Conservation (phyloP, 2,113 vertebrate genomes). For the Numida meleagris region DNA sequence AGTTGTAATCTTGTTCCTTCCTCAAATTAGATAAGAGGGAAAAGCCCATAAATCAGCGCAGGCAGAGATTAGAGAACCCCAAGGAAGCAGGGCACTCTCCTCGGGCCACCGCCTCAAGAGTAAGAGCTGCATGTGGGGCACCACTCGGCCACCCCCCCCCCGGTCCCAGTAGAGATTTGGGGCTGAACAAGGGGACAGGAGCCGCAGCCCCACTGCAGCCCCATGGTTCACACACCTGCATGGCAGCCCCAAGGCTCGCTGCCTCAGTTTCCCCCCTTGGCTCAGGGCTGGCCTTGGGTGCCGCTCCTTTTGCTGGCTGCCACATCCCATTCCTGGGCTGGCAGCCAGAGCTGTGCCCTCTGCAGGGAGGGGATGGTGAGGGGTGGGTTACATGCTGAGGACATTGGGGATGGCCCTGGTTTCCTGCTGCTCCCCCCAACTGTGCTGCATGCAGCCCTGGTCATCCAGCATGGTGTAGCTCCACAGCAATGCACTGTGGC, state of each 20-base stretch:
- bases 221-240: background rate
- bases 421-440: fast-evolving
- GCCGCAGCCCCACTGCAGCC: too few species aligned
- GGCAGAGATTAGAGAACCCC: background rate
- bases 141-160: background rate
- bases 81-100: background rate
- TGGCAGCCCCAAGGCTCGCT: background rate
- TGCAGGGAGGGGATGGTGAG: background rate
- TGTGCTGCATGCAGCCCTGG: background rate
- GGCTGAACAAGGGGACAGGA: background rate
- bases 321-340: background rate
- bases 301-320: background rate
- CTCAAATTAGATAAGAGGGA: slow-evolving; percentile 41
- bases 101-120: background rate
- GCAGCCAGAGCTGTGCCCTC: fast-evolving
- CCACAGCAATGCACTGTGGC: background rate
- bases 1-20: slow-evolving; percentile 56
- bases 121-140: background rate
- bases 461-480: background rate
- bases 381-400: fast-evolving
- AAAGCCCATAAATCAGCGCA: slow-evolving; percentile 29
- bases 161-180: fast-evolving
- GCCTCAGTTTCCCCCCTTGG: background rate
- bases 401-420: fast-evolving
- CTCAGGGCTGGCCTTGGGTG: background rate